These are phyloP conservation scores for Eudiplozoon nipponicum DNA, from an alignment of 2,888 invertebrate genomes.

Conservation along the genomic window DNA sequence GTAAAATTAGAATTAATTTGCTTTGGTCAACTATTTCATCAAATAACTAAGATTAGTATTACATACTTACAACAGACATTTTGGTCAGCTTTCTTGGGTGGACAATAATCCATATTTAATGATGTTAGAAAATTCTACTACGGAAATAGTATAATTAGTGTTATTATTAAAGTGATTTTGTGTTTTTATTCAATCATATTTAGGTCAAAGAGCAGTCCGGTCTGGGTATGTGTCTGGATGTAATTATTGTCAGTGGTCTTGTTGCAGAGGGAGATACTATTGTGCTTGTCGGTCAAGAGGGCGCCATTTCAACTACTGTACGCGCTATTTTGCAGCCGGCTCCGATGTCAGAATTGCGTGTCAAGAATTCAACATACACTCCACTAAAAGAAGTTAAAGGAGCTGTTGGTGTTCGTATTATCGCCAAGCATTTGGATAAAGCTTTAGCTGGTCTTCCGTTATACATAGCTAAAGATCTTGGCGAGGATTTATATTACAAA, in stretches of 20 bases:
- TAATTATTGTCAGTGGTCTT: slow-evolving; percentile 81
- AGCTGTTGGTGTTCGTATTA: slow-evolving; percentile 88
- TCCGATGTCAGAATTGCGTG: slow-evolving; percentile 72
- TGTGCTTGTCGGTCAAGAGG: slow-evolving; percentile 77
- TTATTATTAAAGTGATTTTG: too few species aligned
- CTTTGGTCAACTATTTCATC: too few species aligned
- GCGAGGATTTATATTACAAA: slow-evolving; percentile 34
- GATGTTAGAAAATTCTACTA: too few species aligned
- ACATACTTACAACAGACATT: too few species aligned
- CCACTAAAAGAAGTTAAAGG: slow-evolving; percentile 29
- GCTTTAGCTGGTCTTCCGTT: slow-evolving; percentile 74
- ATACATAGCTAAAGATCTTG: slow-evolving; percentile 55
- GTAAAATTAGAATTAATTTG: too few species aligned
- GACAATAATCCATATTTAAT: too few species aligned
- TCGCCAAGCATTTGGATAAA: slow-evolving; percentile 84
- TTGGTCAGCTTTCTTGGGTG: too few species aligned
- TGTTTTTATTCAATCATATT: too few species aligned
- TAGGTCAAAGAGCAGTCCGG: slow-evolving; percentile 16
- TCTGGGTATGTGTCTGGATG: slow-evolving; percentile 72
- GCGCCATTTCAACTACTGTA: slow-evolving; percentile 82
- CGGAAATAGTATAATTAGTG: too few species aligned
- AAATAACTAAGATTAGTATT: too few species aligned
- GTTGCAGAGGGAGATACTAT: slow-evolving; percentile 66
- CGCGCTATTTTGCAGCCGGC: slow-evolving; percentile 82
- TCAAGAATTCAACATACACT: slow-evolving; percentile 38